Evolutionary conservation across 2,888 invertebrate genomes (phyloP).

Genomic region (Cheilosia variabilis): DNA sequence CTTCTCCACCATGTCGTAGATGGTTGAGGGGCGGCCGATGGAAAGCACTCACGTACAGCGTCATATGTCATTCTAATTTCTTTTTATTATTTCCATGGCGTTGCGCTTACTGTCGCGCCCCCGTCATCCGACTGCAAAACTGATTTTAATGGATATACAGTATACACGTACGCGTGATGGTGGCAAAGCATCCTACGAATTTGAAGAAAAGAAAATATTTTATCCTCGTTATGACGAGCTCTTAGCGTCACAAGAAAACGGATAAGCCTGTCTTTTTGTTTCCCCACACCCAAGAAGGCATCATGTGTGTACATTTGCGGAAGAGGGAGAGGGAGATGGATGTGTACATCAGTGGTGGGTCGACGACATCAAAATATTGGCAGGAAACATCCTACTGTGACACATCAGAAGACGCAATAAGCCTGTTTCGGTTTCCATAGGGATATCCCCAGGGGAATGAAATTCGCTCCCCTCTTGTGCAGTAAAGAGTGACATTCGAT

Average conservation of each 20-base stretch:
- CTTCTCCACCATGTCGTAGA: slow-evolving; percentile 36
- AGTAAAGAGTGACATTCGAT: slow-evolving; percentile 52
- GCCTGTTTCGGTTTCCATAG: slow-evolving; percentile 13
- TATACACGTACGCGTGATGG: background rate
- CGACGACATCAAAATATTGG: slow-evolving; percentile 14
- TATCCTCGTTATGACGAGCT: slow-evolving; percentile 42
- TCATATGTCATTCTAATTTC: slow-evolving; percentile 73
- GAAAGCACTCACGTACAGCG: slow-evolving; percentile 64
- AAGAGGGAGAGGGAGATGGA: background rate
- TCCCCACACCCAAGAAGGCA: background rate
- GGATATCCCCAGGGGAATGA: slow-evolving; percentile 10
- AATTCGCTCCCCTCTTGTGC: background rate
- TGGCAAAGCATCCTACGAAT: slow-evolving; percentile 34
- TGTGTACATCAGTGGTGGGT: background rate
- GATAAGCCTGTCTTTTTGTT: slow-evolving; percentile 25
- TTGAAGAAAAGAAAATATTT: slow-evolving; percentile 17
- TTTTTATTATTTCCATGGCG: slow-evolving; percentile 63
- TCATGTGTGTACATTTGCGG: slow-evolving; percentile 3
- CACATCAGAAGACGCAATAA: slow-evolving; percentile 46
- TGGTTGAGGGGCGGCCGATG: background rate
- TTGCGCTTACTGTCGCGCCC: background rate
- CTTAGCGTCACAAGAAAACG: slow-evolving; percentile 21
- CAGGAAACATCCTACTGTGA: slow-evolving; percentile 11
- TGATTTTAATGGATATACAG: slow-evolving; percentile 66
- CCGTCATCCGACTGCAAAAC: slow-evolving; percentile 41